Evolutionary conservation across 2,797 vertebrate species (phyloP), one percentile per base, ranked within the genome.

Genomic region (Xenops minutus): DNA sequence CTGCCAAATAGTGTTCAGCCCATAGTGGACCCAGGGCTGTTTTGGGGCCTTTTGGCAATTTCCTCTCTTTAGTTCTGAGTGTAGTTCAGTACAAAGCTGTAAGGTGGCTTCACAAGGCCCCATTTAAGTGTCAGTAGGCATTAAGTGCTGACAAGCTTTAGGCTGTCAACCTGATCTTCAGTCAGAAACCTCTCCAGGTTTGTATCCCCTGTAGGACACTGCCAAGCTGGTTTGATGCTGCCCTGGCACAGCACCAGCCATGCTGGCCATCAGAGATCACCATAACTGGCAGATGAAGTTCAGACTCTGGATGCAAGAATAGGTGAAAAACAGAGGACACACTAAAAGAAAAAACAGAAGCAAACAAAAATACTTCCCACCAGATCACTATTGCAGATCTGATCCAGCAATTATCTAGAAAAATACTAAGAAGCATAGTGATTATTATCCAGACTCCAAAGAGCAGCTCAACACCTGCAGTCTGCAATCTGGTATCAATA

Each of bases 1-100:
- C 20, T 7, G 2, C 56, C 34, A 34, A 52, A 10, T 3, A 79
- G 19, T 21, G 34, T 52, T 84, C 36, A 80, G 48, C 24, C 39
- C 14, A 7, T 0, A 55, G 22, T 0, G 7, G 20, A 56, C 32
- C n/a, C 29, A 66, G 10, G 32, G 12, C 5, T 62, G 19, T 36
- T 85, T 36, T 32, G 29, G 14, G 48, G 32, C 5, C 46, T 92
- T 77, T 10, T 56, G 48, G 39, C 22, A 24, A 64, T 56, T 37
- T 90, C 52, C 9, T 62, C 49, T 66, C 52, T 68, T 72, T 22
- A 58, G 6, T 79, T 76, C 34, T 26, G 24, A 69, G 37, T 5
- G 21, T 9, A 55, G 34, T 5, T 91, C 75, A 76, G 30, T 29
- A 37, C 6, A 14, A 91, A 81, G 29, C 56, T 89, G 76, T 34